Evolutionary conservation across 2,888 invertebrate species (phyloP), one percentile per base, ranked within the genome.

Genomic region (Gasteruption jaculator): DNA sequence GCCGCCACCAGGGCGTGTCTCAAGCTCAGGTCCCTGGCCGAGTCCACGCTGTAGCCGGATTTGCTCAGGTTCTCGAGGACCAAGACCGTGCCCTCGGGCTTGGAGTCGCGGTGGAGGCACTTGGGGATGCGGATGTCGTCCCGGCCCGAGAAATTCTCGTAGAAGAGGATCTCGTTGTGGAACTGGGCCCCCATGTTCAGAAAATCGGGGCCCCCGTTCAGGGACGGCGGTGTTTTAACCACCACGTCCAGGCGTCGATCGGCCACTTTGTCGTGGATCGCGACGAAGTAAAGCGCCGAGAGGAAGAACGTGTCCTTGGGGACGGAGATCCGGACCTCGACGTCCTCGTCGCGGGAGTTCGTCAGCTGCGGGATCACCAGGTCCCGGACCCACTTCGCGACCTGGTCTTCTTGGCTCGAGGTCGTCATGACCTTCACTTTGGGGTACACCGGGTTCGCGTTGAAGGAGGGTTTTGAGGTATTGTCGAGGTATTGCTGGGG

Each of bases 121-220:
- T 31, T 42, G 0, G 63, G 52, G 10, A 49, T 22, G 5, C 38
- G 36, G 1, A 48, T 38, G 18, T 11, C 8, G 1, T 45, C 41
- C 3, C 33, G 11, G n/a, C 16, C 11, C 0, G 50, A 46, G 16
- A 56, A 56, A 15, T 33, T 46, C 1, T 46, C 43, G 37, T 67
- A 68, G 26, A 68, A 68, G 1, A 63, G 29, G 8, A 65, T 61
- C 45, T 69, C 66, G 31, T 69, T 69, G 41, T 56, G 46, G 20
- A 67, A 68, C 8, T 57, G 55, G 4, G 10, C 4, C 2, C 43
- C 15, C 5, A 16, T 4, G 1, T 1, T 16, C n/a, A 30, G 0
- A 1, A 39, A 0, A 0, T 19, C 1, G 4, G 26, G 24, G 0
- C 20, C 0, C 0, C 0, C 0, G 0, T 5, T 6, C 1, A 3